These are phyloP conservation scores for Zalophus californianus DNA, from an alignment of 2,797 vertebrate genomes.

Conservation along the genomic window DNA sequence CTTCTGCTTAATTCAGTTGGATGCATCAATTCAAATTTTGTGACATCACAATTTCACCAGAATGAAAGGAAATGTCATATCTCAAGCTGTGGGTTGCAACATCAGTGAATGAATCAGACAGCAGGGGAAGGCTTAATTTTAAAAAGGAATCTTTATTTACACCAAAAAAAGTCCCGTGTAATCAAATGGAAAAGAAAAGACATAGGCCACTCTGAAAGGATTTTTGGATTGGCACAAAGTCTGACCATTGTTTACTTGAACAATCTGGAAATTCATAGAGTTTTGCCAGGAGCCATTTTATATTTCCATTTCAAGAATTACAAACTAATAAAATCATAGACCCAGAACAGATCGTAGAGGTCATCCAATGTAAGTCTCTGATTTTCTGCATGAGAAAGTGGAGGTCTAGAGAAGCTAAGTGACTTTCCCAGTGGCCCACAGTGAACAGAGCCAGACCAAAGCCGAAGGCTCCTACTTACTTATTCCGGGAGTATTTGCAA, in stretches of 20 bases:
- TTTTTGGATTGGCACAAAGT: conserved; percentile 42
- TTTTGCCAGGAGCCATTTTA: conserved; percentile 38
- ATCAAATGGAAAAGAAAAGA: conserved; percentile 50
- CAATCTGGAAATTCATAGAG: not conserved
- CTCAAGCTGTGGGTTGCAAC: conserved; percentile 63
- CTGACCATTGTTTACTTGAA: conserved; percentile 13
- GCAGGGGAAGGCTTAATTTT: conserved; percentile 56
- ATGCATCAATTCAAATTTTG: conserved; percentile 64
- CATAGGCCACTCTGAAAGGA: not conserved
- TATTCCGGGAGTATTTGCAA: not conserved
- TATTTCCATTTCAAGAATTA: conserved; percentile 39
- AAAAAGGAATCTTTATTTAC: conserved; percentile 69
- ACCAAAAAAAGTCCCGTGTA: conserved; percentile 35
- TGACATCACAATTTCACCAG: conserved; percentile 79
- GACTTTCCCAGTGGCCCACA: not conserved
- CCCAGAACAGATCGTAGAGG: not conserved
- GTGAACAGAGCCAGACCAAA: not conserved
- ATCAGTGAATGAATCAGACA: conserved; percentile 75
- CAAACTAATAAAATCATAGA: conserved; percentile 42
- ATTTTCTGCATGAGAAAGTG: not conserved
- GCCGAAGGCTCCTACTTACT: not conserved
- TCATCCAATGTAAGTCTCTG: not conserved
- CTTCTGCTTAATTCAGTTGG: conserved; percentile 67
- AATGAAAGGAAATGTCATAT: conserved; percentile 73
- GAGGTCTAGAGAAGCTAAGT: not conserved